phyloP scores from a whole-genome alignment of 2,113 vertebrate species.

The Serilophus lunatus region DNA sequence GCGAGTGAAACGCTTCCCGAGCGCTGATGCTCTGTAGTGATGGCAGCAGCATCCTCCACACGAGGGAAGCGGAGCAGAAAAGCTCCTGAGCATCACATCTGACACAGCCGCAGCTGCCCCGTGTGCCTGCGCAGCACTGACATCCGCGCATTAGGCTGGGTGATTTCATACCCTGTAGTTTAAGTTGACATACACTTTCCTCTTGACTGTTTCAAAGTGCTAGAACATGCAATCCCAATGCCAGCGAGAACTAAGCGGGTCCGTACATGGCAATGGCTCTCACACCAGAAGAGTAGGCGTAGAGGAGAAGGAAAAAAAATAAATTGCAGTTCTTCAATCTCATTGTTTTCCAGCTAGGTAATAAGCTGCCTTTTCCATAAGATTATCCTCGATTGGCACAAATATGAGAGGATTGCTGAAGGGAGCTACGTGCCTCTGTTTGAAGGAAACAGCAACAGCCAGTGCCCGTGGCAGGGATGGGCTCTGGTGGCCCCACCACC shows the following conservation, averaged over 20 bases:
- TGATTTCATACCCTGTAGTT: neutral
- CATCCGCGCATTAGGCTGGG: neutral
- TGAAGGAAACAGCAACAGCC: rapidly evolving
- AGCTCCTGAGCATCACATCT: neutral
- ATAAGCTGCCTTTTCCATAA: neutral
- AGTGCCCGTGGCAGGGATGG: rapidly evolving
- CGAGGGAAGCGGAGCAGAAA: constrained; percentile 13
- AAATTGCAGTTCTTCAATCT: neutral
- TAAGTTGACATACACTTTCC: neutral
- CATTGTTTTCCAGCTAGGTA: neutral
- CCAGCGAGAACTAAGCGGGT: neutral
- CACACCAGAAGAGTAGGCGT: neutral
- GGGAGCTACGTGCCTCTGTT: rapidly evolving
- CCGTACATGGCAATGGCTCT: rapidly evolving
- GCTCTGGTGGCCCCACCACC: neutral
- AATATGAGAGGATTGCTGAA: neutral
- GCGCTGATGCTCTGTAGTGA: neutral
- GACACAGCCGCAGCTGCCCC: neutral
- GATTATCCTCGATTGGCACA: neutral
- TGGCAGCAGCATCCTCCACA: neutral
- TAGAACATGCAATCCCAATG: rapidly evolving
- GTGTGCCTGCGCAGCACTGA: neutral
- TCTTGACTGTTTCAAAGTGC: neutral
- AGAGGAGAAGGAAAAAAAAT: too few relatives aligned
- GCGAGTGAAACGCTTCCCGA: neutral